Evolutionary conservation across 2,797 vertebrate genomes (phyloP), one percentile per base, ranked within the genome.

Genomic region (Muscicapa comitata): DNA sequence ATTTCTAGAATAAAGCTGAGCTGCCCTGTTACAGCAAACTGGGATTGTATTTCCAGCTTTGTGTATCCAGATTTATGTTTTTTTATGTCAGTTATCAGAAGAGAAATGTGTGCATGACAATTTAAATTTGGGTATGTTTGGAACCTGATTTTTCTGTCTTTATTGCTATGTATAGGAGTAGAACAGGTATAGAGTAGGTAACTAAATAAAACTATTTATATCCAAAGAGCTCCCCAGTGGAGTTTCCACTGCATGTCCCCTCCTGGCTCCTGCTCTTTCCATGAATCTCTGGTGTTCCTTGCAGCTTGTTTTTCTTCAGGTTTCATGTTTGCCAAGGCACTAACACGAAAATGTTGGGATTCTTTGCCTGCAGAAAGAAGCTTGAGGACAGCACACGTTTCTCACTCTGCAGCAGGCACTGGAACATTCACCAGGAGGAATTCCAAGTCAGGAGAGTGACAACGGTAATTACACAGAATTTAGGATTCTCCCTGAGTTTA

Each of bases 361-460:
- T 19, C 73, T 54, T 63, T 86, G 31, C 20, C 35, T 59, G 55
- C 65, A 95, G 94, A 28, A 65, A 55, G 94, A 92, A 91, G 93
- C 33, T 31, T 31, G 86, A 88, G 84, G 84, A 28, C 77, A 81
- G 58, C 47, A 53, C n/a, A 0, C 11, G 0, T 58, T 78, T 45
- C 31, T 84, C 31, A 4, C 20, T 8, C 20, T 38, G 4, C 73
- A 88, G 88, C 68, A 11, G 82, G 23, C 38, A 0, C 16, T 21
- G 38, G 50, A 51, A 48, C 86, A 2, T 12, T 67, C 43, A 11
- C 40, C 92, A 65, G 86, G 40, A 91, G 72, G 57, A 50, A 73
- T 70, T n/a, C 59, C 45, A n/a, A 73, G 77, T 16, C 88, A 74
- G 61, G 55, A 81, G 40, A 82, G 71, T 25, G 62, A 50, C 67